Evolutionary conservation across 2,113 vertebrate genomes (phyloP).

Genomic region (Scytalopus superciliaris): DNA sequence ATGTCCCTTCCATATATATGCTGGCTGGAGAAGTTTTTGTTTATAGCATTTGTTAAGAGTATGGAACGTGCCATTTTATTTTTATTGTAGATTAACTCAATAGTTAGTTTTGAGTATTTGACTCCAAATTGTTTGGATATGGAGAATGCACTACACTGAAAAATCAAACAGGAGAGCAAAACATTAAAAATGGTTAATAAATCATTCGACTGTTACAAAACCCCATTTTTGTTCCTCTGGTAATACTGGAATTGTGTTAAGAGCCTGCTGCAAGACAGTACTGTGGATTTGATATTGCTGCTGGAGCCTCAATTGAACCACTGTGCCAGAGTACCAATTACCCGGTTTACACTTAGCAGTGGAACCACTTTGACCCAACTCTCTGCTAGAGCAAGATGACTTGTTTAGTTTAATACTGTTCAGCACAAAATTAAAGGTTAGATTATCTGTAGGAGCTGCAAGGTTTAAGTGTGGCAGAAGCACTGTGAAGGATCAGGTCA

Average conservation of each 20-base stretch:
- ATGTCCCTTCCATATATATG: background rate
- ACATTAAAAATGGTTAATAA: background rate
- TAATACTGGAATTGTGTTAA: background rate
- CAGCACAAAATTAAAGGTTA: constrained; percentile 8
- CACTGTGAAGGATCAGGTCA: background rate
- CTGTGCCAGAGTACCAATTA: background rate
- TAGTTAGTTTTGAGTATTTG: background rate
- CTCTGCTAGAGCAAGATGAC: background rate
- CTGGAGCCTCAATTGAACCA: background rate
- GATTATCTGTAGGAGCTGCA: background rate
- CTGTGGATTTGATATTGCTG: background rate
- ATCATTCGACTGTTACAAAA: background rate
- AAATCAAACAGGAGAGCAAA: background rate
- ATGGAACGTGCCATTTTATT: background rate
- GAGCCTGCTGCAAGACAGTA: background rate
- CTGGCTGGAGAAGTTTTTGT: background rate
- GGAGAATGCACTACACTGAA: background rate
- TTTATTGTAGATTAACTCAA: background rate
- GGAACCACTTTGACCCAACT: background rate
- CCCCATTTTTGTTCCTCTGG: background rate
- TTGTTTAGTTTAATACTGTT: background rate
- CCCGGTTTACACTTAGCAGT: background rate
- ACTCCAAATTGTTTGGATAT: background rate
- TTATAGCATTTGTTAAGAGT: background rate
- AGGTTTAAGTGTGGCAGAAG: background rate